These are phyloP conservation scores for Pollimyrus isidori DNA, from an alignment of 2,113 vertebrate species.

Conservation along the genomic window DNA sequence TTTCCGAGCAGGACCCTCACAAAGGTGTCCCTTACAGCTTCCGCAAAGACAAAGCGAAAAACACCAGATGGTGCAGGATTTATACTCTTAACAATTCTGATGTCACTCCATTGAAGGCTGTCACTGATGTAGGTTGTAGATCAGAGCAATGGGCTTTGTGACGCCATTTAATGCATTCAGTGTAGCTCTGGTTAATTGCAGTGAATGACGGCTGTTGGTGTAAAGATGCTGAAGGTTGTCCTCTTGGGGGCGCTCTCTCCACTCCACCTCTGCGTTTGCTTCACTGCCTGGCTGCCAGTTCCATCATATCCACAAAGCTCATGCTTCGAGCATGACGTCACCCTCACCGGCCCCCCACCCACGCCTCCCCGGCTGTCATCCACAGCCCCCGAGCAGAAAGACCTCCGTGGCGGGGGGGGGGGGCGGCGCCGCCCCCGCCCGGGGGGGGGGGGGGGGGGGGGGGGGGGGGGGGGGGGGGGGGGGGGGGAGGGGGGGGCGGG, in stretches of 20 bases:
- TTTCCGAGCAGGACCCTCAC: neutral
- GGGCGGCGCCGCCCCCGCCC: no score
- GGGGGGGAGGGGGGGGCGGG: no score
- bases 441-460: no score
- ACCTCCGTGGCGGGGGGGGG: no score
- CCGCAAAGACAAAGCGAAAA: neutral
- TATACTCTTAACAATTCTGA: neutral
- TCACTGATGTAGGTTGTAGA: neutral
- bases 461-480: no score
- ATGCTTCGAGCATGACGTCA: constrained; percentile 2
- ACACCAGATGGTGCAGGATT: neutral
- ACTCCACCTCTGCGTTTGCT: neutral
- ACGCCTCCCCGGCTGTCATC: neutral
- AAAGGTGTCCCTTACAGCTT: neutral
- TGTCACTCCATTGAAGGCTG: neutral
- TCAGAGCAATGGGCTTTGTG: neutral
- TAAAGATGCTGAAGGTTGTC: neutral
- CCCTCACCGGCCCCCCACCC: neutral
- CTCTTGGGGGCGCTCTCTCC: neutral
- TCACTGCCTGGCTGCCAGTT: constrained; percentile 3
- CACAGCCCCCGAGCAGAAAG: neutral
- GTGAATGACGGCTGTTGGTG: neutral
- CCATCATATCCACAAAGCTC: constrained; percentile 11
- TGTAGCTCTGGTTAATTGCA: neutral
- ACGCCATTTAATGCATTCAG: neutral